Conservation (phyloP, 2,113 vertebrate genomes). For the Prionailurus bengalensis region DNA sequence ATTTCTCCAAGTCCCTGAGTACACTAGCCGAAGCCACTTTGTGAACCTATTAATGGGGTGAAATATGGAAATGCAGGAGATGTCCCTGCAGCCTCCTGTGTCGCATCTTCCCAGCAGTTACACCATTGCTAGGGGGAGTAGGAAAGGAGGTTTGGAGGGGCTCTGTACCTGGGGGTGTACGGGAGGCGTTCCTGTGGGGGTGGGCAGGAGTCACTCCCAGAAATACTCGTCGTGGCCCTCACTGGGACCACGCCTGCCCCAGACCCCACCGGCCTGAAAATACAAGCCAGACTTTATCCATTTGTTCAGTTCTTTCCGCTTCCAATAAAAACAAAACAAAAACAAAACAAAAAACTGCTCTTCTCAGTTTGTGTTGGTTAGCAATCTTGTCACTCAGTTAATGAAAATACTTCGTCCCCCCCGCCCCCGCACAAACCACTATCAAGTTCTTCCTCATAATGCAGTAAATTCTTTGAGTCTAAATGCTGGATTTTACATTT, state of each 20-base stretch:
- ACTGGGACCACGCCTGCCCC: neutral
- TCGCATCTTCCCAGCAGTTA: neutral
- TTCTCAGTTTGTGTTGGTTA: slow-evolving; percentile 6
- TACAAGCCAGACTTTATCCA: neutral
- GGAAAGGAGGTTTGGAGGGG: neutral
- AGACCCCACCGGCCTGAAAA: neutral
- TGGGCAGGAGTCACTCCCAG: neutral
- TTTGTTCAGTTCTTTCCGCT: neutral
- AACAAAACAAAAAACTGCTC: neutral
- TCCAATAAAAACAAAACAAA: slow-evolving; percentile 35
- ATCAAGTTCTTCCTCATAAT: neutral
- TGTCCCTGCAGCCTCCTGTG: neutral
- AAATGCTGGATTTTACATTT: slow-evolving; percentile 36
- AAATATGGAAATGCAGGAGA: neutral
- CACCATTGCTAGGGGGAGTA: neutral
- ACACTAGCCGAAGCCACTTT: neutral
- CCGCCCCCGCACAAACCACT: neutral
- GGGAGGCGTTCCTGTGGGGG: neutral
- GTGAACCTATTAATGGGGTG: neutral
- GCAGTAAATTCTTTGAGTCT: neutral
- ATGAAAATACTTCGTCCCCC: neutral
- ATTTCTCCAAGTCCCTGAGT: slow-evolving; percentile 44
- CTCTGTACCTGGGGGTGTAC: neutral
- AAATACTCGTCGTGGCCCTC: neutral
- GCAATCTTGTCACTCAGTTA: neutral